Evolutionary conservation across 2,888 invertebrate species (phyloP).

Genomic region (Phymatocera aterrima): DNA sequence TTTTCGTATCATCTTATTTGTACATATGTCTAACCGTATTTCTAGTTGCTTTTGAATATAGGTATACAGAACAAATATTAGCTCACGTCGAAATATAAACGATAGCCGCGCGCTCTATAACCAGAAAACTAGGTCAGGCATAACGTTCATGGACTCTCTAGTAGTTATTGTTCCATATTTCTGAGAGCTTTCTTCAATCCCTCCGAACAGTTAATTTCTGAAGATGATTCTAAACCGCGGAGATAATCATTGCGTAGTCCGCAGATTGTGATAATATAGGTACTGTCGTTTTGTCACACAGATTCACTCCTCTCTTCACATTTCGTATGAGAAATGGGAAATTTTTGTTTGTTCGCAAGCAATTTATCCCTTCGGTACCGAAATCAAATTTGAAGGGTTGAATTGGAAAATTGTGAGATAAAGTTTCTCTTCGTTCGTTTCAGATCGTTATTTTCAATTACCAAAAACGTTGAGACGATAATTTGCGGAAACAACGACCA

Average conservation of each 20-base stretch:
- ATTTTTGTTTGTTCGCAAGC: background rate
- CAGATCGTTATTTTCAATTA: constrained; percentile 38
- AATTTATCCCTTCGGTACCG: background rate
- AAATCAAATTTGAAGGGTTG: too few relatives aligned
- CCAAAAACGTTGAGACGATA: constrained; percentile 67
- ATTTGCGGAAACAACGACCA: constrained; percentile 64
- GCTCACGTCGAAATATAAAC: background rate
- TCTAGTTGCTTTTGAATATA: background rate
- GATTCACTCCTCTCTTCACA: too few relatives aligned
- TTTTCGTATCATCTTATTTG: background rate
- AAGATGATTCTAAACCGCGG: background rate
- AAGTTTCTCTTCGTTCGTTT: too few relatives aligned
- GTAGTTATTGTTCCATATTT: too few relatives aligned
- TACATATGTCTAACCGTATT: background rate
- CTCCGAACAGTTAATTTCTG: background rate
- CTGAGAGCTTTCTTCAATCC: background rate
- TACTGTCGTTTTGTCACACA: too few relatives aligned
- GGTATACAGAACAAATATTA: background rate
- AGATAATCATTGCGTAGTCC: too few relatives aligned
- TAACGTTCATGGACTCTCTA: background rate
- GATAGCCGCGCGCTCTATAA: background rate
- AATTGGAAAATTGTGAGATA: too few relatives aligned
- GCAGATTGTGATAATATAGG: too few relatives aligned
- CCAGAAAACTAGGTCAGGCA: background rate
- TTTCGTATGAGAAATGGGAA: background rate